These are phyloP conservation scores for Delia radicum DNA, from an alignment of 1,140 invertebrate species.

Conservation along the genomic window DNA sequence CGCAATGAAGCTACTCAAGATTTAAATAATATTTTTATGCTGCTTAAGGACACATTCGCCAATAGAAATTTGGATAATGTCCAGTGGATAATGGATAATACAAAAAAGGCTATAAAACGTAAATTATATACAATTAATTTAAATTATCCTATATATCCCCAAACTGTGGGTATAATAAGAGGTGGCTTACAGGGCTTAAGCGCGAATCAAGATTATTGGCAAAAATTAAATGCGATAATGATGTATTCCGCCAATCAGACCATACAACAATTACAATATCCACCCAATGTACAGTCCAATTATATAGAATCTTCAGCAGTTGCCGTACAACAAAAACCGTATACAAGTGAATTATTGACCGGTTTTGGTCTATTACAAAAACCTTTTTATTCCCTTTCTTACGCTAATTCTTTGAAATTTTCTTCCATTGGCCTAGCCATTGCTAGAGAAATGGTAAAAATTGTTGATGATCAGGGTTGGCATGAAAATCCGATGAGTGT, in stretches of 20 bases:
- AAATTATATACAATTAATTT: conserved; percentile 30
- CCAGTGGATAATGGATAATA: conserved; percentile 42
- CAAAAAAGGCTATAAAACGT: conserved; percentile 34
- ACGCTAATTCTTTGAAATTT: conserved; percentile 88
- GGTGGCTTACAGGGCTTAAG: conserved; percentile 36
- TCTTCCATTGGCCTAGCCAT: conserved; percentile 93
- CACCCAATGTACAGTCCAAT: not conserved
- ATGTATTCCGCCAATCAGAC: conserved; percentile 35
- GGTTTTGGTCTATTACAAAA: conserved; percentile 88
- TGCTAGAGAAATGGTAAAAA: conserved; percentile 90
- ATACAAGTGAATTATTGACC: conserved; percentile 93
- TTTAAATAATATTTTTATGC: conserved; percentile 37
- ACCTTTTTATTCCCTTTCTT: conserved; percentile 88
- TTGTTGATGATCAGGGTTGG: conserved; percentile 95
- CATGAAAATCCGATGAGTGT: conserved; percentile 61
- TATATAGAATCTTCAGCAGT: conserved; percentile 39
- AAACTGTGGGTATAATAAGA: not conserved
- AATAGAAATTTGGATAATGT: too few relatives aligned
- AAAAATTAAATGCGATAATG: conserved; percentile 33
- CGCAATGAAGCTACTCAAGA: conserved; percentile 36
- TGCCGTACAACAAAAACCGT: conserved; percentile 60
- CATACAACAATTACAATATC: conserved; percentile 28
- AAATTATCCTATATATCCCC: not conserved
- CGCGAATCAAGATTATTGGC: conserved; percentile 38
- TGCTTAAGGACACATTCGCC: too few relatives aligned